phyloP scores from a whole-genome alignment of 2,797 vertebrate species.

The Falco naumanni region DNA sequence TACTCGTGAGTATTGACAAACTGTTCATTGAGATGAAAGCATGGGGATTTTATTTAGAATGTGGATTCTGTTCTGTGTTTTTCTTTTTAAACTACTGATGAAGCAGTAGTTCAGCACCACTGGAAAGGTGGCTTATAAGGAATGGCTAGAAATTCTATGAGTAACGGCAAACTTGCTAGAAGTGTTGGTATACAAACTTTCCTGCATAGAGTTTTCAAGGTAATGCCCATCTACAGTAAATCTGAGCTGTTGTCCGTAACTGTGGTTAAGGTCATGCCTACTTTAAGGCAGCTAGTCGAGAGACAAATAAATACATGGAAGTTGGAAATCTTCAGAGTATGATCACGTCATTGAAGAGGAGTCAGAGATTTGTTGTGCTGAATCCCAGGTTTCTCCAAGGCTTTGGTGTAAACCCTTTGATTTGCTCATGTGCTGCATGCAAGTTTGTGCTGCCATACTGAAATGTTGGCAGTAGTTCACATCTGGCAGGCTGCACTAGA shows the following conservation, averaged over 20 bases:
- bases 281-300: not conserved
- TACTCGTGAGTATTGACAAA: not conserved
- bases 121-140: not conserved
- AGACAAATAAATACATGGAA: not conserved
- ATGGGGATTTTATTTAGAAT: not conserved
- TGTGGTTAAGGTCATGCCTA: not conserved
- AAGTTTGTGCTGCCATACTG: not conserved
- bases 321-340: not conserved
- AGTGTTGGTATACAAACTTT: not conserved
- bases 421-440: not conserved
- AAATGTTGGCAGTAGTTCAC: not conserved
- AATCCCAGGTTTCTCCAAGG: not conserved
- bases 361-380: not conserved
- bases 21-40: not conserved
- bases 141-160: not conserved
- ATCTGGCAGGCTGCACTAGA: not conserved
- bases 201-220: not conserved
- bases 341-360: not conserved
- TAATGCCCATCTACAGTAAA: not conserved
- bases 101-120: not conserved
- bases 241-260: not conserved
- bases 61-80: not conserved
- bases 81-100: not conserved
- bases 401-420: not conserved
- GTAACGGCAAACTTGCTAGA: not conserved